Evolutionary conservation across 2,888 invertebrate genomes (phyloP).

Genomic region (Drosophila mulleri): DNA sequence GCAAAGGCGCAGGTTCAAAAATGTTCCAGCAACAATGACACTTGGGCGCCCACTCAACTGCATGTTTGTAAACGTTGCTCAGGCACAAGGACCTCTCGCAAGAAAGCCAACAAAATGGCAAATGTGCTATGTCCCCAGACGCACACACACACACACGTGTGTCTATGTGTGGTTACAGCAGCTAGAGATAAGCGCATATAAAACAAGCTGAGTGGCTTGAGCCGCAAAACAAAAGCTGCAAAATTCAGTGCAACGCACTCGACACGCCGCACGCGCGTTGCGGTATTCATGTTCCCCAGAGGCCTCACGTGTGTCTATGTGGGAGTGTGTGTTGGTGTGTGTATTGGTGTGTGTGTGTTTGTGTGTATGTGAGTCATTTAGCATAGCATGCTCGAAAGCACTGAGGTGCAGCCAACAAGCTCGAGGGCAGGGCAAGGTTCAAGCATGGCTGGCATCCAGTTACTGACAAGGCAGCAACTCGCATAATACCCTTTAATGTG

Average conservation of each 20-base stretch:
- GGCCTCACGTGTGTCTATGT: slow-evolving; percentile 12
- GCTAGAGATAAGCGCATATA: slow-evolving; percentile 78
- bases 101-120: slow-evolving; percentile 68
- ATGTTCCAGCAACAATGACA: slow-evolving; percentile 75
- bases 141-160: slow-evolving; percentile 11
- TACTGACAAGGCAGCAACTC: slow-evolving; percentile 30
- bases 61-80: slow-evolving; percentile 80
- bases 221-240: slow-evolving; percentile 76
- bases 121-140: slow-evolving; percentile 32
- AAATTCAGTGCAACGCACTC: slow-evolving; percentile 82
- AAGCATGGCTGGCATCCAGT: slow-evolving; percentile 21
- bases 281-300: slow-evolving; percentile 19
- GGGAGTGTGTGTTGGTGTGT: slow-evolving; percentile 6
- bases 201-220: slow-evolving; percentile 73
- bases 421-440: slow-evolving; percentile 28
- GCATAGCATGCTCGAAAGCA: slow-evolving; percentile 61
- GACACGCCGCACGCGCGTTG: slow-evolving; percentile 58
- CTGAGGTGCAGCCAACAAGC: slow-evolving; percentile 59
- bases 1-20: slow-evolving; percentile 44
- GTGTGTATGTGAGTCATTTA: slow-evolving; percentile 69
- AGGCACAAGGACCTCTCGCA: slow-evolving; percentile 75
- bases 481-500: slow-evolving; percentile 19
- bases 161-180: slow-evolving; percentile 36
- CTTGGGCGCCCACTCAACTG: slow-evolving; percentile 73
- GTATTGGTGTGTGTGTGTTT: slow-evolving; percentile 18